Percentiles rank a stretch among this genome's conserved stretches.
These are phyloP conservation scores for Seira sanloemensis DNA, from an alignment of 2,888 invertebrate species.

Conservation along the genomic window DNA sequence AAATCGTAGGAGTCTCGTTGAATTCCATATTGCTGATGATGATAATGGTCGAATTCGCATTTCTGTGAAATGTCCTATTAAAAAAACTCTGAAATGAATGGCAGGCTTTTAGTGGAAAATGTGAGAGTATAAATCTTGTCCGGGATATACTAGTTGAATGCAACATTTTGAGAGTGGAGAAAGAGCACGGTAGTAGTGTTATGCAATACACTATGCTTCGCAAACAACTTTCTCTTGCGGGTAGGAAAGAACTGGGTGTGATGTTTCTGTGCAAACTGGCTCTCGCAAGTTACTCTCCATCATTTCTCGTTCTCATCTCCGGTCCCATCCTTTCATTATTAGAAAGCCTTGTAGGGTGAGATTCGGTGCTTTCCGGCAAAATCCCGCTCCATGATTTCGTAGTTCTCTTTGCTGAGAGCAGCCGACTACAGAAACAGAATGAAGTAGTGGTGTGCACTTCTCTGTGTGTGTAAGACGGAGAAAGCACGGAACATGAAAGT, in stretches of 20 bases:
- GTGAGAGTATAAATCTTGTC: background rate
- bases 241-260: background rate
- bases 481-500: background rate
- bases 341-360: background rate
- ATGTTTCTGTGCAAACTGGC: background rate
- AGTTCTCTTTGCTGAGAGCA: background rate
- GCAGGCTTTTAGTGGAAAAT: background rate
- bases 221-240: background rate
- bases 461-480: too few species aligned
- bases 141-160: background rate
- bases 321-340: background rate
- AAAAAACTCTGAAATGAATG: background rate
- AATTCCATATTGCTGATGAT: too few species aligned
- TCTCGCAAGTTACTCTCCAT: background rate
- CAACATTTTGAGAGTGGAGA: too few species aligned
- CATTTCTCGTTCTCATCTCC: background rate
- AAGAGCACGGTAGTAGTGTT: background rate
- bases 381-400: constrained; percentile 4
- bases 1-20: too few species aligned
- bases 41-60: too few species aligned
- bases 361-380: constrained; percentile 16
- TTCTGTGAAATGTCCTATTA: too few species aligned
- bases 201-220: background rate
- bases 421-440: too few species aligned
- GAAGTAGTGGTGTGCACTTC: too few species aligned